A percentile compares a stretch with the other conserved stretches of the same genome.
Conservation (phyloP, 2,888 invertebrate species). For the Cotesia congregata region DNA sequence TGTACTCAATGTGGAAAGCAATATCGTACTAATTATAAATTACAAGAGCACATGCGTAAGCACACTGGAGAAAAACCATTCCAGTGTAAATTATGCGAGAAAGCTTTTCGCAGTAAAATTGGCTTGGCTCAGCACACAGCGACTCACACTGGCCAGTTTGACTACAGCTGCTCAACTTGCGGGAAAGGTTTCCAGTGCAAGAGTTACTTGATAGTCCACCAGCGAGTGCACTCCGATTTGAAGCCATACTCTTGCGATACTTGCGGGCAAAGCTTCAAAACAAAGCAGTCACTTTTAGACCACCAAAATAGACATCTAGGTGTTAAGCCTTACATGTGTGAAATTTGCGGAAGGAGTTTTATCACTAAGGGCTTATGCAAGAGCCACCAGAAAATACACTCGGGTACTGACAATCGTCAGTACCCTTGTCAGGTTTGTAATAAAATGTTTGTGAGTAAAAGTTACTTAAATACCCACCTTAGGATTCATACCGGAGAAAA, state of each 20-base stretch:
- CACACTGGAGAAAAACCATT: constrained; percentile 76
- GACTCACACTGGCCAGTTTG: constrained; percentile 75
- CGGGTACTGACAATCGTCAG: constrained; percentile 74
- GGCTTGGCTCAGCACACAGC: constrained; percentile 76
- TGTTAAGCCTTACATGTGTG: constrained; percentile 75
- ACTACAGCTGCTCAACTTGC: constrained; percentile 74
- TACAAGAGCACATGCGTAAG: constrained; percentile 74
- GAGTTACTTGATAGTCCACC: constrained; percentile 75
- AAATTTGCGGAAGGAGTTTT: constrained; percentile 74
- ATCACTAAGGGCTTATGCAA: constrained; percentile 76
- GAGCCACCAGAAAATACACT: constrained; percentile 75
- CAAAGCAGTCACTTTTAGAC: constrained; percentile 75
- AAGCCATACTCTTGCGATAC: constrained; percentile 75
- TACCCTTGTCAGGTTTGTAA: constrained; percentile 75
- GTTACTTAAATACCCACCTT: constrained; percentile 74
- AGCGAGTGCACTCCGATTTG: constrained; percentile 74
- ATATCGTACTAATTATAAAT: constrained; percentile 75
- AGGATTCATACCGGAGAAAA: constrained; percentile 76
- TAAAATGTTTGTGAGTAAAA: constrained; percentile 76
- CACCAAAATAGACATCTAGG: constrained; percentile 76
- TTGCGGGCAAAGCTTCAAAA: constrained; percentile 75
- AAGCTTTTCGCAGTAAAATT: constrained; percentile 75
- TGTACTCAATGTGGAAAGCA: constrained; percentile 74
- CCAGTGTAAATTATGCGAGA: constrained; percentile 74
- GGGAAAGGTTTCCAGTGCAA: constrained; percentile 77